Evolutionary conservation across 2,797 vertebrate species (phyloP), one percentile per base, ranked within the genome.

Genomic region (Cirrhinus molitorella): DNA sequence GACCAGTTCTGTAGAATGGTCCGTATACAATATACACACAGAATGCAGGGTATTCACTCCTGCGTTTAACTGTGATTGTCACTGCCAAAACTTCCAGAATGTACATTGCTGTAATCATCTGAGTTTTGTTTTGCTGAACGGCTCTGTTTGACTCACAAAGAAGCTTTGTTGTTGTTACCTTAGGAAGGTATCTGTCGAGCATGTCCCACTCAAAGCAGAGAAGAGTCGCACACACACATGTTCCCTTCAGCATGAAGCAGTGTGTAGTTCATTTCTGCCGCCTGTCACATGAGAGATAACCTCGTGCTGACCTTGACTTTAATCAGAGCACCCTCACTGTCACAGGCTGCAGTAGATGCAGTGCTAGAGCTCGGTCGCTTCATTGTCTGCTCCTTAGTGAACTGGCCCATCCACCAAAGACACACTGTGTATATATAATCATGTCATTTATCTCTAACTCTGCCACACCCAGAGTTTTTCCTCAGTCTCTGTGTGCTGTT

Each of bases 271-370:
- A 53, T 88, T 87, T 71, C 37, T 90, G 68, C 73, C 14, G 83
- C 87, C 85, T 90, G 90, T 93, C 91, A 91, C 86, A 89, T 85
- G 83, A 89, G 78, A 61, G 88, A 90, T 90, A 91, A 93, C 92
- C 91, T 93, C 87, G 76, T 74, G 85, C 84, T 93, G 89, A 94
- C 94, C 94, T 95, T 94, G 91, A 93, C 90, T 90, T 84, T 91
- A 92, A 92, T 89, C 87, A 89, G 85, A 80, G 65, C 67, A 86
- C 67, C 89, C 81, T 83, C 86, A 85, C 91, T 92, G 85, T 93
- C 91, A 87, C 70, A 79, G 81, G 85, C 75, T 79, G 89, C 86
- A 90, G 88, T 89, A 88, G 89, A 91, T 84, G 89, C 88, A 89
- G 91, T 93, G 92, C 3, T 37, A 45, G 34, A 68, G 13, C 71